Conservation (phyloP, 2,113 vertebrate species). For the Gulo gulo region DNA sequence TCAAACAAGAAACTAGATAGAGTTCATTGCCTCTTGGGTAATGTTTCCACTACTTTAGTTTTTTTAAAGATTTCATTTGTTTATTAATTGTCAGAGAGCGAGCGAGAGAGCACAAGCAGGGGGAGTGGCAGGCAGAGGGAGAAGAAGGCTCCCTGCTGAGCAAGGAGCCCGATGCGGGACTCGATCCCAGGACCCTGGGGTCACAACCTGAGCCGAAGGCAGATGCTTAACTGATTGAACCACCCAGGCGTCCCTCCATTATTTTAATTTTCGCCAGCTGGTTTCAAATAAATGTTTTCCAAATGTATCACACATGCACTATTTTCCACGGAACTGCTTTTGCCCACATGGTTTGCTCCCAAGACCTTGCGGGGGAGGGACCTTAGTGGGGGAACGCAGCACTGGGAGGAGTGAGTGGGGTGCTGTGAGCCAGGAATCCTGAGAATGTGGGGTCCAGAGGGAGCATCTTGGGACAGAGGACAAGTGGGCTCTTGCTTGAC, state of each 20-base stretch:
- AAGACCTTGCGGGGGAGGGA: background rate
- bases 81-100: no score
- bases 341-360: background rate
- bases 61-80: background rate
- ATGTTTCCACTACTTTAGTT: background rate
- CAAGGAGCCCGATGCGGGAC: no score
- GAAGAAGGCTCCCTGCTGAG: no score
- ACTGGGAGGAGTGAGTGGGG: background rate
- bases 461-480: background rate
- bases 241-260: background rate
- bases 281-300: background rate
- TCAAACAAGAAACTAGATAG: background rate
- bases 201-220: no score
- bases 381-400: fast-evolving
- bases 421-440: fast-evolving
- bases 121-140: no score
- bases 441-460: background rate
- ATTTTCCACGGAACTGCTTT: background rate
- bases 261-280: background rate
- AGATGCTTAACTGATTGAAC: no score
- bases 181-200: no score
- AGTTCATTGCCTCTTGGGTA: background rate
- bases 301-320: background rate
- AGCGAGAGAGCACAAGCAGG: no score
- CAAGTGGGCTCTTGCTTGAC: background rate